These are phyloP conservation scores for Serranus cabrilla DNA, from an alignment of 2,797 vertebrate genomes.

Conservation along the genomic window DNA sequence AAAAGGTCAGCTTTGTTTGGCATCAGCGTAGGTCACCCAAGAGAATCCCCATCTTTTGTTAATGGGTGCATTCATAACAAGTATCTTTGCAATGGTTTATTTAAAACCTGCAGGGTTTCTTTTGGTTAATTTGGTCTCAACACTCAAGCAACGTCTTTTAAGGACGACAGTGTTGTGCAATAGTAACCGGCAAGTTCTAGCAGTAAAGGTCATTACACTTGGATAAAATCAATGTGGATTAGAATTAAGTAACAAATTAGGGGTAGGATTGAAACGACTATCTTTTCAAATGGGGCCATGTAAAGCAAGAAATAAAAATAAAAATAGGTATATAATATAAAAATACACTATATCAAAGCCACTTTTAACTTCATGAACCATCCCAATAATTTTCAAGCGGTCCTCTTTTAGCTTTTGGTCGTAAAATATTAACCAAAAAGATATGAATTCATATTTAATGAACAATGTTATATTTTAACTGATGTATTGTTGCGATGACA, in stretches of 20 bases:
- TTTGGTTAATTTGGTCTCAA: conserved; percentile 11
- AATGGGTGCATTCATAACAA: conserved; percentile 12
- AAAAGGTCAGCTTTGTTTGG: conserved; percentile 76
- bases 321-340: not conserved
- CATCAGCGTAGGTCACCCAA: conserved; percentile 46
- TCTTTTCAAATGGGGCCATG: not conserved
- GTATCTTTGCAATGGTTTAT: conserved; percentile 2
- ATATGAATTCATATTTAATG: conserved; percentile 36
- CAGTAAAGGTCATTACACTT: conserved; percentile 4
- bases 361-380: conserved; percentile 1
- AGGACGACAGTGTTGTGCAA: not conserved
- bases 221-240: not conserved
- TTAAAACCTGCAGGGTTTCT: conserved; percentile 31
- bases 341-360: not conserved
- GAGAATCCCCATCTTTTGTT: conserved; percentile 27
- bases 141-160: not conserved
- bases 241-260: not conserved
- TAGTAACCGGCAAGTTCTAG: not conserved
- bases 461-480: conserved; percentile 21
- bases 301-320: not conserved
- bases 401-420: not conserved
- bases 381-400: conserved; percentile 7
- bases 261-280: not conserved
- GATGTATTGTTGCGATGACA: conserved; percentile 16
- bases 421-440: conserved; percentile 29